These are phyloP conservation scores for Homalodisca vitripennis DNA, from an alignment of 1,140 invertebrate genomes.

Conservation along the genomic window DNA sequence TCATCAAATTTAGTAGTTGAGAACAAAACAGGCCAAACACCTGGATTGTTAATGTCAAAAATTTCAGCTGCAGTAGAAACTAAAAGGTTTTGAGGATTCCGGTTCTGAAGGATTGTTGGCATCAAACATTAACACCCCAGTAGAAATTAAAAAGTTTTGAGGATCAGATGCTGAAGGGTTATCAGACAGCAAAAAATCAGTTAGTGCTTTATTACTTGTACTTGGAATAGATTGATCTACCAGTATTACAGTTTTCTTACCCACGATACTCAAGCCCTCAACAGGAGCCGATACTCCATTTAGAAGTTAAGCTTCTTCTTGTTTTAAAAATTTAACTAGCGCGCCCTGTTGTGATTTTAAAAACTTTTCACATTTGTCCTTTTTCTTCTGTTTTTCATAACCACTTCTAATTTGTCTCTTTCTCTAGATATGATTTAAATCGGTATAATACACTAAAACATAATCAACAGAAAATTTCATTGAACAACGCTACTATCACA, in stretches of 20 bases:
- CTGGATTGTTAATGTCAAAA: slow-evolving; percentile 13
- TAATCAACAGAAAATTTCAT: background rate
- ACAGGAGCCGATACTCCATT: too few species aligned
- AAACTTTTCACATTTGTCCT: too few species aligned
- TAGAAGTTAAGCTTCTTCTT: slow-evolving; percentile 16
- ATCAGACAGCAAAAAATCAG: too few species aligned
- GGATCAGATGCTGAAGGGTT: too few species aligned
- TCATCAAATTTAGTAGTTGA: slow-evolving; percentile 8
- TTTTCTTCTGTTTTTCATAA: slow-evolving; percentile 20
- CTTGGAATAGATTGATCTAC: too few species aligned
- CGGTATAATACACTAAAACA: background rate
- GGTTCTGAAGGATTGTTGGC: too few species aligned
- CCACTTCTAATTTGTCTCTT: slow-evolving; percentile 18
- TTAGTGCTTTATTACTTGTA: background rate
- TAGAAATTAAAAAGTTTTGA: too few species aligned
- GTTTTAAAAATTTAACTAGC: slow-evolving; percentile 19
- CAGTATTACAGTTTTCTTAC: slow-evolving; percentile 6
- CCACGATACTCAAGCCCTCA: background rate
- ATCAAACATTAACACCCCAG: too few species aligned
- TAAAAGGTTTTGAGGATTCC: too few species aligned
- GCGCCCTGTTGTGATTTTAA: slow-evolving; percentile 14
- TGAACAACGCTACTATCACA: too few species aligned
- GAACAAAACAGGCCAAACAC: background rate
- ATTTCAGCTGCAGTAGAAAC: slow-evolving; percentile 4
- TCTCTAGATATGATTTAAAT: slow-evolving; percentile 20